Evolutionary conservation across 2,888 invertebrate genomes (phyloP).

Genomic region (Urechis unicinctus): DNA sequence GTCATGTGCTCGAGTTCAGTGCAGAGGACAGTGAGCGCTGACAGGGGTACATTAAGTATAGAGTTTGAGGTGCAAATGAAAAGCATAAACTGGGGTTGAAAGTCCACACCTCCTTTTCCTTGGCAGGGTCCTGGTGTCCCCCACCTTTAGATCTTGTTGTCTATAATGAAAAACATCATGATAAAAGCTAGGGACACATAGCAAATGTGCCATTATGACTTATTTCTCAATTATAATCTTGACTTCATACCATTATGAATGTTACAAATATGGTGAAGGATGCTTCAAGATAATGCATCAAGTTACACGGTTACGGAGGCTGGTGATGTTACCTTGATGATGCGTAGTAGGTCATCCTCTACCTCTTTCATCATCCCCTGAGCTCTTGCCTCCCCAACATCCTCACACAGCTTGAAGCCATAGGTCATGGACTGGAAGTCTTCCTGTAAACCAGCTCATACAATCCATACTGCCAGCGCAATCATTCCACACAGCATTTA

Average conservation of each 20-base stretch:
- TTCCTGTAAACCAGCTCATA: slow-evolving; percentile 60
- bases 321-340: slow-evolving; percentile 29
- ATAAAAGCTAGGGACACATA: neutral
- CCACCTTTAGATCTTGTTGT: slow-evolving; percentile 31
- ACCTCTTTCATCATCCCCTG: slow-evolving; percentile 78
- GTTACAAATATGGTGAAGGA: too few species aligned
- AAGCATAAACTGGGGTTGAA: too few species aligned
- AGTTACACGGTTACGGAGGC: too few species aligned
- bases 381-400: slow-evolving; percentile 74
- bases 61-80: too few species aligned
- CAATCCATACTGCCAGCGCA: too few species aligned
- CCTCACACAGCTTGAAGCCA: slow-evolving; percentile 76
- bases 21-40: neutral
- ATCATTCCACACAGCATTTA: too few species aligned
- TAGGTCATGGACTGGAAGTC: slow-evolving; percentile 92
- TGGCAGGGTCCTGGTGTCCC: slow-evolving; percentile 46
- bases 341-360: slow-evolving; percentile 67
- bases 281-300: too few species aligned
- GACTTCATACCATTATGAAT: too few species aligned
- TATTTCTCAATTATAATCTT: neutral
- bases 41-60: neutral
- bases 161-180: neutral
- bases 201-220: too few species aligned
- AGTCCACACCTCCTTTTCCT: slow-evolving; percentile 50
- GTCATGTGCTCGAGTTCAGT: slow-evolving; percentile 4